phyloP scores from a whole-genome alignment of 2,113 vertebrate genomes.

The Crocuta crocuta region DNA sequence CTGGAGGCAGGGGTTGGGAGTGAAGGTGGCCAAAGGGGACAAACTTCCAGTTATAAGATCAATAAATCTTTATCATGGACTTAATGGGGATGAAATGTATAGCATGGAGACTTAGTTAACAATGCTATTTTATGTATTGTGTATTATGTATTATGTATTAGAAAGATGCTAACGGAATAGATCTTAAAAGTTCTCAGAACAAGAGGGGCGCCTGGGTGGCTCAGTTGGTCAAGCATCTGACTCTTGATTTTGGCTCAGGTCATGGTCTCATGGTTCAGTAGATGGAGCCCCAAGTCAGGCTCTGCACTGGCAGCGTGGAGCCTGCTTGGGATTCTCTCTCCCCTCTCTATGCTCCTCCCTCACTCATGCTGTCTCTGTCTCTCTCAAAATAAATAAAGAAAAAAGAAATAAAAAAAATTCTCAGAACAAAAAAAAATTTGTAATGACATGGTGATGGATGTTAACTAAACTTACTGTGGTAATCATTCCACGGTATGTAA shows the following conservation, averaged over 20 bases:
- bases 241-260: too few relatives aligned
- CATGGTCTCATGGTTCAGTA: too few relatives aligned
- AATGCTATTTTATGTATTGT: background rate
- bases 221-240: too few relatives aligned
- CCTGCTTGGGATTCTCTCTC: too few relatives aligned
- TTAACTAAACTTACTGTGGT: background rate
- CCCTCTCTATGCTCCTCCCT: too few relatives aligned
- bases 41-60: background rate
- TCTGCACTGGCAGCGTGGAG: too few relatives aligned
- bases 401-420: background rate
- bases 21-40: background rate
- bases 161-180: background rate
- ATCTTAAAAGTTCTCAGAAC: slow-evolving; percentile 28
- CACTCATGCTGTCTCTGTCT: too few relatives aligned
- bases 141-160: too few relatives aligned
- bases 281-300: too few relatives aligned
- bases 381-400: too few relatives aligned
- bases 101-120: background rate
- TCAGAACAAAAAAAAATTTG: background rate
- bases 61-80: background rate
- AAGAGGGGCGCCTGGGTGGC: background rate
- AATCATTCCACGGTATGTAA: background rate
- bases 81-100: background rate
- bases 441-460: background rate
- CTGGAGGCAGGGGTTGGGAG: background rate